Base-by-base conservation (phyloP, 2,797 vertebrate genomes). In the Sus cebifrons region DNA sequence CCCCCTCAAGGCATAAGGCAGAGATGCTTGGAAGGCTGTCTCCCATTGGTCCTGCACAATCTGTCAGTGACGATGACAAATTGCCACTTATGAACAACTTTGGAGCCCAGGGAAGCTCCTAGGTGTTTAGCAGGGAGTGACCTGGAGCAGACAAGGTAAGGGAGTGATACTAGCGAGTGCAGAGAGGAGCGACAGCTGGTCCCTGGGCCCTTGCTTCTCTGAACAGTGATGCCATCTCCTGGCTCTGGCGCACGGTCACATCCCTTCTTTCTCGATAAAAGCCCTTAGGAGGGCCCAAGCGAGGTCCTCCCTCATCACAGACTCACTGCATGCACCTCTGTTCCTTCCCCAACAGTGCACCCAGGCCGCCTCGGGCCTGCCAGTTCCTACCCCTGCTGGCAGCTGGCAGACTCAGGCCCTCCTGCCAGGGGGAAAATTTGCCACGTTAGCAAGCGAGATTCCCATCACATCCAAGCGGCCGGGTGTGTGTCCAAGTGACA, bases 331-430 rank as follows among this genome's bases (percentile, higher is more conserved):
- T 21, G 90, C 54, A 56, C 87, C 81, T 95, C 71, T 94, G 74
- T 96, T 65, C 75, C 87, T 14, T 84, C 94, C 8, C 96, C 96
- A 40, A 89, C 96, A 78, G 93, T 91, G 86, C 62, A 91, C 91
- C 36, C 10, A 9, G 65, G 92, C 84, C 86, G 27, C 78, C 85
- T 88, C 56, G 58, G 86, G 0, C 52, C 97, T 84, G 79, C 82
- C 73, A 54, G 92, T 58, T 78, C 71, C 84, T 21, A 14, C 81
- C n/a, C 70, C 79, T 23, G 58, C 79, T 93, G 74, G 56, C 74
- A 82, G 70, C 91, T 62, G 2, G 95, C 71, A 92, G 68, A 79
- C 60, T 23, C 91, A 4, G 81, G 88, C 93, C 5, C 0, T 87
- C 15, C 0, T 86, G 89, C 95, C 85, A 79, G 96, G 82, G 89